phyloP scores from a whole-genome alignment of 2,888 invertebrate genomes.

The Epistrophe grossulariae region DNA sequence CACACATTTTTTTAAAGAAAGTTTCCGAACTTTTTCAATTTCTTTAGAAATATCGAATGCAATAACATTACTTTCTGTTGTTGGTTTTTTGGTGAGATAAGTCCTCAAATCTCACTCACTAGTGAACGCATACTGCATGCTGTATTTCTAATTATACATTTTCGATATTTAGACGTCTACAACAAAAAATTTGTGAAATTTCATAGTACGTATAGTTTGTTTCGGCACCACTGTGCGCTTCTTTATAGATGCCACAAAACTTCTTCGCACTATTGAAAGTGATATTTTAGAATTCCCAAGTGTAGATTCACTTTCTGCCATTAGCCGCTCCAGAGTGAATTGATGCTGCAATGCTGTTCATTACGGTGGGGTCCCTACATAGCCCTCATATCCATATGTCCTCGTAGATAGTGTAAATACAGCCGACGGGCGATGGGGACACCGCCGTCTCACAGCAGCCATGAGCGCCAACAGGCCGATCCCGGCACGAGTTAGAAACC shows the following conservation, averaged over 20 bases:
- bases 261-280: constrained; percentile 57
- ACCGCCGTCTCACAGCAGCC: constrained; percentile 43
- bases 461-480: constrained; percentile 28
- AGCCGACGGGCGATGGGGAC: constrained; percentile 7
- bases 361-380: not conserved
- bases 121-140: too few relatives aligned
- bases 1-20: too few relatives aligned
- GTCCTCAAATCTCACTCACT: too few relatives aligned
- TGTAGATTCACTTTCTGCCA: constrained; percentile 71
- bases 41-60: too few relatives aligned
- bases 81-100: too few relatives aligned
- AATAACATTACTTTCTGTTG: too few relatives aligned
- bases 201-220: too few relatives aligned
- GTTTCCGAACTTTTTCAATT: too few relatives aligned
- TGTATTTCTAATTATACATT: too few relatives aligned
- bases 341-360: constrained; percentile 52
- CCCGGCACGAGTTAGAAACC: constrained; percentile 75
- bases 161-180: too few relatives aligned
- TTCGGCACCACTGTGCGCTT: constrained; percentile 32
- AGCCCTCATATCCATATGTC: constrained; percentile 36
- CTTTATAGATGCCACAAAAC: not conserved
- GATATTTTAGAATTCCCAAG: constrained; percentile 51
- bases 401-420: constrained; percentile 60
- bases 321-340: constrained; percentile 57
- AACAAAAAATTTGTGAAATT: too few relatives aligned